Conservation (phyloP, 1,140 invertebrate genomes). For the Rhizoglyphus robini region DNA sequence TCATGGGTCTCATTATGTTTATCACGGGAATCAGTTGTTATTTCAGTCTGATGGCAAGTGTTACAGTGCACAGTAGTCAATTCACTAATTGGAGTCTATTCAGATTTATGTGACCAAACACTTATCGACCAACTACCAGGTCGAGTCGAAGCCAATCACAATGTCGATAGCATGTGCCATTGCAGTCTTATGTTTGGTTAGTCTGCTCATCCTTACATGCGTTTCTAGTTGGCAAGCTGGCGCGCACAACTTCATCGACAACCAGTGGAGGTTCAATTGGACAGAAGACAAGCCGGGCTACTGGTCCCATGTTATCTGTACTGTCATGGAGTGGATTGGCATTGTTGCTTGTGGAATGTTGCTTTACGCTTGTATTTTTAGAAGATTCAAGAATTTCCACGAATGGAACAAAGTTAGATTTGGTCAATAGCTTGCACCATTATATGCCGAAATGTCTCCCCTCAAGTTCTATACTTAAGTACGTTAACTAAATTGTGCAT, state of each 20-base stretch:
- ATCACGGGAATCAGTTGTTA: no score
- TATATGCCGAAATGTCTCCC: no score
- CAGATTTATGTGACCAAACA: no score
- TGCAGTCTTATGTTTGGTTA: background rate
- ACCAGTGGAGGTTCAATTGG: background rate
- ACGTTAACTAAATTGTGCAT: no score
- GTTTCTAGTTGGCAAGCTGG: background rate
- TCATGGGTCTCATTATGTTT: no score
- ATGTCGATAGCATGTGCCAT: background rate
- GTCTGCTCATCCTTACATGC: background rate
- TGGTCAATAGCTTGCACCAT: no score
- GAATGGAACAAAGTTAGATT: no score
- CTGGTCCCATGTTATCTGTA: background rate
- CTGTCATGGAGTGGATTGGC: background rate
- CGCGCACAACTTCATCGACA: background rate
- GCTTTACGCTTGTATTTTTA: background rate
- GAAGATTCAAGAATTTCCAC: background rate
- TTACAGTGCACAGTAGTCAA: no score
- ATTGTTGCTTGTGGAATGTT: background rate
- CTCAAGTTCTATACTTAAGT: no score
- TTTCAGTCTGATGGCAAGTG: no score
- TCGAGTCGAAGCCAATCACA: background rate
- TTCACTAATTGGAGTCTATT: no score
- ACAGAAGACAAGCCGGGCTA: background rate
- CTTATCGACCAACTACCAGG: no score